Evolutionary conservation across 2,797 vertebrate genomes (phyloP), one percentile per base, ranked within the genome.

Genomic region (Moxostoma hubbsi): DNA sequence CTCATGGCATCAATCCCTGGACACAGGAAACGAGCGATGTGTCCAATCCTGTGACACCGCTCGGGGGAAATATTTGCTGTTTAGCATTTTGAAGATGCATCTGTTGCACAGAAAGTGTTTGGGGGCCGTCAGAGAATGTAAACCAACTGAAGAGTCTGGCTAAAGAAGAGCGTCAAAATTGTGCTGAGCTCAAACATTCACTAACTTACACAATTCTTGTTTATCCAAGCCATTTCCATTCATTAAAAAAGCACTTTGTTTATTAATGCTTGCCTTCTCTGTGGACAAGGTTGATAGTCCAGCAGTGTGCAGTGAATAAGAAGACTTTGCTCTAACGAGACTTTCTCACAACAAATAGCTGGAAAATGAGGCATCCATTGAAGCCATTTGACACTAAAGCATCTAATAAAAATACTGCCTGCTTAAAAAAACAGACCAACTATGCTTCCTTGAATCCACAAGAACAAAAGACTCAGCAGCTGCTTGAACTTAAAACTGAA

Each of bases 401-500:
- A 12, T 49, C 50, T 45, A 61, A 71, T 43, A 74, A 78, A 84
- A 73, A 65, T 47, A 61, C 2, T 65, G 11, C 45, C 51, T 63
- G 9, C 36, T 13, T n/a, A 9, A 43, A 43, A 55, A 74, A 69
- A 24, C 36, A 7, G 24, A 5, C 36, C 58, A 67, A 47, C 46
- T 70, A 12, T 49, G 36, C 91, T 92, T 90, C 88, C 89, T 88
- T 80, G 90, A 91, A 81, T 87, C 91, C 90, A 87, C 90, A 89
- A 90, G 91, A 87, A 93, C 89, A 53, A 84, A 85, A 90, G 86
- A 92, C 80, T 92, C 91, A 92, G 46, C 90, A 91, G 92, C 93
- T 93, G 92, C 84, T 84, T 83, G 71, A 86, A 86, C 87, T 91
- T 86, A 87, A 59, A 57, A 15, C 45, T 59, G 45, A 53, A 9